phyloP scores from a whole-genome alignment of 2,797 vertebrate genomes.

The Eidolon dupreanum region DNA sequence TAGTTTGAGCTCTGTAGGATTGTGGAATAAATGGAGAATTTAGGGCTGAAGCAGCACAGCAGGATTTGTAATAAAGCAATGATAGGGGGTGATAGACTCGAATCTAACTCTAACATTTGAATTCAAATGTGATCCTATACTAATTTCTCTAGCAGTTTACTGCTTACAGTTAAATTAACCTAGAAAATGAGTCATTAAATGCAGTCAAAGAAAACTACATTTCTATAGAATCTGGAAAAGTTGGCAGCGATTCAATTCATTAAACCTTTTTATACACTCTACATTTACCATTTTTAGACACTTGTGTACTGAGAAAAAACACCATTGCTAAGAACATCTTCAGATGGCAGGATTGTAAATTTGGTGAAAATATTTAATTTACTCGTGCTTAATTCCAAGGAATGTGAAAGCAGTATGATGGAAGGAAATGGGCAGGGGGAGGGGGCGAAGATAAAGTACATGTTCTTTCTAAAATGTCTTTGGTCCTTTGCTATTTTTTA shows the following conservation, averaged over 20 bases:
- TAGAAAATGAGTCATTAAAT: conserved; percentile 40
- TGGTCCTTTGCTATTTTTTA: background rate
- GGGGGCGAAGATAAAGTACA: background rate
- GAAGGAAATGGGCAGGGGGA: background rate
- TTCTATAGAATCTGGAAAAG: conserved; percentile 1
- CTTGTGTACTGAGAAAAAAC: background rate
- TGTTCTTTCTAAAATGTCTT: background rate
- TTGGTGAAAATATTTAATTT: conserved; percentile 34
- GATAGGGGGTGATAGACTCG: background rate
- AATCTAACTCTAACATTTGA: conserved; percentile 41
- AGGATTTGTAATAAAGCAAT: background rate
- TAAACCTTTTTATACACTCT: background rate
- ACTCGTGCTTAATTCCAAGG: background rate
- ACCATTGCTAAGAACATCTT: conserved; percentile 7
- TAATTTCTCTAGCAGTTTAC: conserved; percentile 45
- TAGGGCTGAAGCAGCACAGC: background rate
- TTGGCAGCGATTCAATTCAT: background rate
- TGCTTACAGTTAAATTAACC: conserved; percentile 57
- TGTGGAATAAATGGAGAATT: background rate
- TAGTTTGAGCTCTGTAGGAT: background rate
- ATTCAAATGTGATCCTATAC: conserved; percentile 30
- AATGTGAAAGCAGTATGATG: background rate
- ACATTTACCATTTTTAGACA: background rate
- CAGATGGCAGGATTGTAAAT: background rate
- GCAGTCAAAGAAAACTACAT: background rate